A percentile compares a stretch with the other conserved stretches of the same genome.
These are phyloP conservation scores for Nyctalus aviator DNA, from an alignment of 2,797 vertebrate genomes.

Conservation along the genomic window DNA sequence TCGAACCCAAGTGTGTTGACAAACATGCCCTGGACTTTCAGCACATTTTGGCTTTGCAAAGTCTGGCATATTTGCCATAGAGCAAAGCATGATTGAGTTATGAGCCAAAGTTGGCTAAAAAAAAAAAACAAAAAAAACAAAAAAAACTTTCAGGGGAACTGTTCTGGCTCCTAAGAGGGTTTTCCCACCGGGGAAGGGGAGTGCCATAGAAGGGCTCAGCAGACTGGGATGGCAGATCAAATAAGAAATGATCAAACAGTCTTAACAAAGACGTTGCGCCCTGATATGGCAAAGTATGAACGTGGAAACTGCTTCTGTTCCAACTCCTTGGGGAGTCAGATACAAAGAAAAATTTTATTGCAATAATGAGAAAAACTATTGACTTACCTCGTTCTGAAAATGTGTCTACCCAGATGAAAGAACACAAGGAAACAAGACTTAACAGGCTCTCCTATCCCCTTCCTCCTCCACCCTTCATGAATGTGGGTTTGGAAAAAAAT, in stretches of 20 bases:
- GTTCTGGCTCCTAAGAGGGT: background rate
- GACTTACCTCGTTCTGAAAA: slow-evolving; percentile 65
- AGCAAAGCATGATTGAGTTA: background rate
- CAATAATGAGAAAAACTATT: slow-evolving; percentile 67
- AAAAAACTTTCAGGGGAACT: background rate
- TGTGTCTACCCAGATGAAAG: slow-evolving; percentile 63
- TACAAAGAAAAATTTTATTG: slow-evolving; percentile 74
- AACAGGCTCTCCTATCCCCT: background rate
- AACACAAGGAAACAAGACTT: slow-evolving; percentile 46
- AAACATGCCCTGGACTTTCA: background rate
- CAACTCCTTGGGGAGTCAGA: slow-evolving; percentile 55
- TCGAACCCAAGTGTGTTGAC: background rate
- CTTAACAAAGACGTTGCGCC: slow-evolving; percentile 56
- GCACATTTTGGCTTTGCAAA: background rate
- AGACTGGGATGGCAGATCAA: slow-evolving; percentile 70
- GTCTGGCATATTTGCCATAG: background rate
- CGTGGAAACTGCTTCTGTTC: slow-evolving; percentile 56
- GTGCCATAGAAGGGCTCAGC: background rate
- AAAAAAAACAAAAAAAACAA: background rate
- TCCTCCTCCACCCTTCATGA: background rate
- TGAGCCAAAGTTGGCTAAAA: background rate
- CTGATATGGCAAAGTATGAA: slow-evolving; percentile 45
- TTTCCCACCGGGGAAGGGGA: background rate
- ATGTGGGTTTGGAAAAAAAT: background rate
- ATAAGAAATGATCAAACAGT: slow-evolving; percentile 73